Conservation (phyloP, 2,113 vertebrate species). For the Corydoras sp. region DNA sequence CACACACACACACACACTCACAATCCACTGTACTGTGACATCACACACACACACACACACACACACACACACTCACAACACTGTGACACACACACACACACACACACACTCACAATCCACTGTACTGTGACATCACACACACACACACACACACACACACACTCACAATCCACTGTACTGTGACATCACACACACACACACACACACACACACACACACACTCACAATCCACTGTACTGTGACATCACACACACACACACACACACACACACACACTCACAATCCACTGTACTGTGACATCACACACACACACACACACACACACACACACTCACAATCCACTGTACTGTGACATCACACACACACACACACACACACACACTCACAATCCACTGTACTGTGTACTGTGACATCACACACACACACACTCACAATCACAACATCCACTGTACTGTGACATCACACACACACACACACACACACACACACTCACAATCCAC, state of each 20-base stretch:
- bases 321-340: constrained; percentile 4
- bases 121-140: background rate
- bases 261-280: constrained; percentile 67
- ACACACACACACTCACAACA: constrained; percentile 17
- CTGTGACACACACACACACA: too few species aligned
- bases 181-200: constrained; percentile 37
- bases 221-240: background rate
- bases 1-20: constrained; percentile 63
- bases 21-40: constrained; percentile 80
- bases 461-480: constrained; percentile 15
- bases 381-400: too few species aligned
- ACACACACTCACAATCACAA: constrained; percentile 84
- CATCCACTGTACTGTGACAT: constrained; percentile 71
- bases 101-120: constrained; percentile 4
- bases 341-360: background rate
- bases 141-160: constrained; percentile 34
- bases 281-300: constrained; percentile 78
- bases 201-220: constrained; percentile 15
- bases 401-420: too few species aligned
- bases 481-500: background rate
- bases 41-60: constrained; percentile 13
- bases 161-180: constrained; percentile 89
- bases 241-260: background rate
- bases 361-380: background rate
- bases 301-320: constrained; percentile 15